Evolutionary conservation across 2,797 vertebrate species (phyloP), one percentile per base, ranked within the genome.

Genomic region (Anguilla megastoma): DNA sequence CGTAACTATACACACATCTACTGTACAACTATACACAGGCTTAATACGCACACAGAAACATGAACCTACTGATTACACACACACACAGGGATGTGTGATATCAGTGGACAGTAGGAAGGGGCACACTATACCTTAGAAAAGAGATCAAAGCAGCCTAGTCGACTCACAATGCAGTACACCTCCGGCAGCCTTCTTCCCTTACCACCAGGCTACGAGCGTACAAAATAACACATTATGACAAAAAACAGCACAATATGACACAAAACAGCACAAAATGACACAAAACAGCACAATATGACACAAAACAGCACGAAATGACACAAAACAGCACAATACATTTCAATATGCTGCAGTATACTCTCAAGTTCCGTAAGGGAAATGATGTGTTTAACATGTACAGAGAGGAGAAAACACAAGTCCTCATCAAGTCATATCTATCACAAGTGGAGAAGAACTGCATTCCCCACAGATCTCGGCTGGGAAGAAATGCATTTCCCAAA

Each of bases 141-240:
- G 87, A 98, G 96, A 92, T 97, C 97, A 94, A 98, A 98, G 93
- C 98, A 98, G 86, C 98, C 97, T 4, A 98, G 96, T 79, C 97
- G 97, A 92, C 98, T 98, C 89, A 98, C 96, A 1, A 98, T 98
- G 90, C 98, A 98, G 92, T 98, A 98, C 79, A 97, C 96, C 90
- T 97, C 96, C 10, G 96, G 96, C 27, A 97, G 92, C 85, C 93
- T 92, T 89, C 92, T 92, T 27, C 94, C 95, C 92, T 93, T 94
- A 87, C 95, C 95, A 88, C 94, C 97, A 86, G 96, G 96, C 96
- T 97, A 80, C 0, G 33, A 83, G 63, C 56, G 0, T 63, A 24
- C 58, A 63, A 63, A 18, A 24, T 3, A 63, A 16, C 21, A 63
- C 14, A 63, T 16, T 24, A 63, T 16, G 14, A 16, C 58, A 60